These are phyloP conservation scores for Novumbra hubbsi DNA, from an alignment of 2,797 vertebrate species.

Conservation along the genomic window DNA sequence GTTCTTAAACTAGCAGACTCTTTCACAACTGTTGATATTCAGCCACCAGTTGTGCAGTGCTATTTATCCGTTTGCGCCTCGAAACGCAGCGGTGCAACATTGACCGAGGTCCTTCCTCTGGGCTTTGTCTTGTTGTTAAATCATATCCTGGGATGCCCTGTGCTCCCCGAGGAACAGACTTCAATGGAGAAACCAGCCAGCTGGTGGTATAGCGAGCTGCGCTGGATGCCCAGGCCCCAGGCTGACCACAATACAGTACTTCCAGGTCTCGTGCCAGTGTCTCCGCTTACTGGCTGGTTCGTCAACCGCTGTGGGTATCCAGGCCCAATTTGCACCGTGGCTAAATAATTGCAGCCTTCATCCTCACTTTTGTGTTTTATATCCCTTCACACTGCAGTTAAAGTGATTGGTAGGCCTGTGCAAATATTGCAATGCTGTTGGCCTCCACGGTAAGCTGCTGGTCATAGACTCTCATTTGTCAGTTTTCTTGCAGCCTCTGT, in stretches of 20 bases:
- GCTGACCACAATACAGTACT: constrained; percentile 41
- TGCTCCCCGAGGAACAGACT: background rate
- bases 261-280: background rate
- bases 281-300: constrained; percentile 21
- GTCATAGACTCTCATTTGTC: background rate
- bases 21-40: too few relatives aligned
- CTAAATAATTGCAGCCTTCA: constrained; percentile 53
- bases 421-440: constrained; percentile 32
- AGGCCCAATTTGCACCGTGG: constrained; percentile 55
- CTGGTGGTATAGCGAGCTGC: constrained; percentile 7
- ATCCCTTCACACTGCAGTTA: constrained; percentile 47
- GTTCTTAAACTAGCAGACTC: background rate
- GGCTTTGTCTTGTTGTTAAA: background rate
- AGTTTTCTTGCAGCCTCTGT: background rate
- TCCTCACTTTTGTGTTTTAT: constrained; percentile 46
- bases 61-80: background rate
- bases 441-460: background rate
- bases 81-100: too few relatives aligned
- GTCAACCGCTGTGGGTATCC: constrained; percentile 30
- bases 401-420: constrained; percentile 46
- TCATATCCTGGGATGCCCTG: constrained; percentile 5
- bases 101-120: background rate
- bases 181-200: constrained; percentile 35
- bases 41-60: too few relatives aligned
- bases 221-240: constrained; percentile 31